A percentile compares a stretch with the other conserved stretches of the same genome.
Conservation (phyloP, 2,888 invertebrate species). For the Eristalinus aeneus region DNA sequence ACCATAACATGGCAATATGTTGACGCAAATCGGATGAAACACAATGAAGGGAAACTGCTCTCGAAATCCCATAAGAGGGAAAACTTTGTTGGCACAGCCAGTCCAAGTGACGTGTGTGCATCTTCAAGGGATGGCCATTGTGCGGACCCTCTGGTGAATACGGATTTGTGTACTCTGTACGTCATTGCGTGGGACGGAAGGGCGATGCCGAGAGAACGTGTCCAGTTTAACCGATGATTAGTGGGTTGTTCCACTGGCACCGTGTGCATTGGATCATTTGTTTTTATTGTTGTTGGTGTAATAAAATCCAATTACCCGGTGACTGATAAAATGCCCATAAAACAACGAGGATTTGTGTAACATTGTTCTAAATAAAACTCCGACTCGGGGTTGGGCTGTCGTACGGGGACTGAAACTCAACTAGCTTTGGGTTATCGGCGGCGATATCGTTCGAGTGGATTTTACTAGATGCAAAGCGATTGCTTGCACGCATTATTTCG, state of each 20-base stretch:
- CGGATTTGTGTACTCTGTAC: background rate
- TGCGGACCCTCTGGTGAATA: background rate
- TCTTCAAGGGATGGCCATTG: background rate
- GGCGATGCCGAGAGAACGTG: conserved; percentile 30
- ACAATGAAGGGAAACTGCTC: background rate
- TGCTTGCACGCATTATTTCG: background rate
- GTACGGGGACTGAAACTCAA: background rate
- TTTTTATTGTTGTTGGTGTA: conserved; percentile 31
- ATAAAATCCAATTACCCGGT: conserved; percentile 39
- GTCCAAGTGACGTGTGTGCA: background rate
- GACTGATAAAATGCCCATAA: conserved; percentile 17
- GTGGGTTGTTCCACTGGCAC: conserved; percentile 7
- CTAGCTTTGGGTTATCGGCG: background rate
- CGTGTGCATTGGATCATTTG: conserved; percentile 23
- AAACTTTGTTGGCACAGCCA: background rate
- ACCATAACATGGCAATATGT: background rate
- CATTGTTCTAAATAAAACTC: background rate
- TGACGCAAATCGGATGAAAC: background rate
- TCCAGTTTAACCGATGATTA: conserved; percentile 27
- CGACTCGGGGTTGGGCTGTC: no score
- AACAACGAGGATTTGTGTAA: conserved; percentile 19
- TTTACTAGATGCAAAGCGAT: background rate
- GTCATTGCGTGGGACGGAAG: no score
- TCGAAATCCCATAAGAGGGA: background rate
- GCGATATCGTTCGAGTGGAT: background rate